Evolutionary conservation across 2,888 invertebrate species (phyloP), one percentile per base, ranked within the genome.

Genomic region (Oeneis ivallda): DNA sequence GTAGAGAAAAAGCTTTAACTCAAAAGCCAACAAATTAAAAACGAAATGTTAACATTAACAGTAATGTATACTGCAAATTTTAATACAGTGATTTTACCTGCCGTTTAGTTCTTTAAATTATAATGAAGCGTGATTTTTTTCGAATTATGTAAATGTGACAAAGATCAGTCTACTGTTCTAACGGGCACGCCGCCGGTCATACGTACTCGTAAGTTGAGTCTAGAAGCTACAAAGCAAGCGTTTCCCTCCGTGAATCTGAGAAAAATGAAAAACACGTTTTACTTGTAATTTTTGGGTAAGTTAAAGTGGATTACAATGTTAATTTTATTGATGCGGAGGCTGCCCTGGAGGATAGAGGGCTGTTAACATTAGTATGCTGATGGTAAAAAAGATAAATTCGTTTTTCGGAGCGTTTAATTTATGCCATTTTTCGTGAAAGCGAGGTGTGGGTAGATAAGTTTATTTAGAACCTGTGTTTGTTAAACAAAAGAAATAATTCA

Each of bases 251-350:
- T 26, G 52, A 61, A 52, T 61, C 61, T 52, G 41, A 41, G 59
- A 71, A 71, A 71, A 71, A 74, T 75, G 70, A 71, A 72, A 73
- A 75, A 74, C 78, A 81, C 80, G 80, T 79, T 81, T 84, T 79
- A 76, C 82, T 81, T 83, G 84, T 83, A 85, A 83, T 85, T 85
- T 89, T 86, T 84, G 80, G 75, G 78, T 78, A 79, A 81, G 82
- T 82, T 79, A 88, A 89, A 90, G 87, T 89, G 85, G 89, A 90
- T 90, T 88, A 91, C 86, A 85, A 90, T 90, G 89, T 89, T 90
- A 90, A 91, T 91, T 91, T 91, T 87, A 90, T 89, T 87, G 89
- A 89, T 87, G 89, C 84, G 77, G 77, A 82, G 79, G 79, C 85
- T 80, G 79, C 85, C 82, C 81, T 73, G 75, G 85, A 81, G 85